Percentiles rank a stretch among this genome's conserved stretches.
phyloP scores from a whole-genome alignment of 1,140 invertebrate species.

The Drosophila parabipectinata region DNA sequence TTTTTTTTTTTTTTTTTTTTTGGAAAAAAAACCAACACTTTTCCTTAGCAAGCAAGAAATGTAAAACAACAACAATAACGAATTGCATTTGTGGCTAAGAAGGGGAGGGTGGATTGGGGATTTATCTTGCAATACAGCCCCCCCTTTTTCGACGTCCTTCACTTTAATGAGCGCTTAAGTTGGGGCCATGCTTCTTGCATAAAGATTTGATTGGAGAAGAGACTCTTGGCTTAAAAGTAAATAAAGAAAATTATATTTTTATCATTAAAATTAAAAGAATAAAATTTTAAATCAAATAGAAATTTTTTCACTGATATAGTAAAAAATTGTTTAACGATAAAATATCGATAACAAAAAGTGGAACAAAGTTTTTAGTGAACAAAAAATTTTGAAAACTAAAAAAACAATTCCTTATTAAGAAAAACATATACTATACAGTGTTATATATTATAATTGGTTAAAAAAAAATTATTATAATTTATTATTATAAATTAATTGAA shows the following conservation, averaged over 20 bases:
- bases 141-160: not conserved
- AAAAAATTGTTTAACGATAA: too few species aligned
- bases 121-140: slow-evolving; percentile 3
- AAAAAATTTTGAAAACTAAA: too few species aligned
- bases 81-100: slow-evolving; percentile 34
- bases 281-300: too few species aligned
- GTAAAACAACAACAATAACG: slow-evolving; percentile 36
- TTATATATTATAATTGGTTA: too few species aligned
- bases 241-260: not conserved
- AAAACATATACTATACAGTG: too few species aligned
- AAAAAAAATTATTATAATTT: too few species aligned
- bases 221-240: not conserved
- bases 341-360: too few species aligned
- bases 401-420: too few species aligned
- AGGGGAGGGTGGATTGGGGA: not conserved
- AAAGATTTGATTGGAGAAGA: slow-evolving; percentile 8
- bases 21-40: not conserved
- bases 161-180: slow-evolving; percentile 70
- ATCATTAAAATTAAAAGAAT: not conserved
- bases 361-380: too few species aligned
- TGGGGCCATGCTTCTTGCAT: slow-evolving; percentile 43
- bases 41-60: slow-evolving; percentile 10
- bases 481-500: too few species aligned
- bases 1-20: not conserved
- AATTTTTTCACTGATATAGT: too few species aligned